Evolutionary conservation across 2,888 invertebrate species (phyloP).

Genomic region (Phragmatobia fuliginosa): DNA sequence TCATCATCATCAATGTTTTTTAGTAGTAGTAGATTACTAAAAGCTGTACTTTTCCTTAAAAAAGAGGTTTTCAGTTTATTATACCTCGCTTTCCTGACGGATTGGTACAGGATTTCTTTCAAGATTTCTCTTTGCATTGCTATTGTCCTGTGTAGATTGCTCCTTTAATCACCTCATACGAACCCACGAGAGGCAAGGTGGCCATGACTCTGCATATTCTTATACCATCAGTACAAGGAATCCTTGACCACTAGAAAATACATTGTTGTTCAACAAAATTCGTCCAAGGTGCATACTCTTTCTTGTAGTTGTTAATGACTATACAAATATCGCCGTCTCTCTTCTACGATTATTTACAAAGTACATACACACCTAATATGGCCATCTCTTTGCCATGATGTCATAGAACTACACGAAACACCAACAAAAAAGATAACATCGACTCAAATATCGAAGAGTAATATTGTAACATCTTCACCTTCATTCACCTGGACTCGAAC

Average conservation of each 20-base stretch:
- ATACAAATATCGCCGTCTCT: background rate
- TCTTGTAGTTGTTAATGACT: background rate
- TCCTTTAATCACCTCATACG: too few species aligned
- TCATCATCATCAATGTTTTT: background rate
- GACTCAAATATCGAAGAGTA: background rate
- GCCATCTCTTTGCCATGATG: background rate
- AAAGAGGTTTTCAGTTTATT: too few species aligned
- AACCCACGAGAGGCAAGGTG: too few species aligned
- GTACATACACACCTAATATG: background rate
- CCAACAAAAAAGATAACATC: background rate
- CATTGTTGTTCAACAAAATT: background rate
- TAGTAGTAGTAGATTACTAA: too few species aligned
- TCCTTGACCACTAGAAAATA: background rate
- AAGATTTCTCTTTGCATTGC: too few species aligned
- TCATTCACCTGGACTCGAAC: constrained; percentile 9
- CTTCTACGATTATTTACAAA: background rate
- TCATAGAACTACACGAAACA: background rate
- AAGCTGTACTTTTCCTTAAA: too few species aligned
- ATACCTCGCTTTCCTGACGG: too few species aligned
- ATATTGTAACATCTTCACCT: background rate
- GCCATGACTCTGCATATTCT: too few species aligned
- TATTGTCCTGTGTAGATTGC: too few species aligned
- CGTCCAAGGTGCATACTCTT: background rate
- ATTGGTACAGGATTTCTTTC: too few species aligned
- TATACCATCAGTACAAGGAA: too few species aligned